Evolutionary conservation across 2,888 invertebrate genomes (phyloP), one percentile per base, ranked within the genome.

Genomic region (Buathra laborator): DNA sequence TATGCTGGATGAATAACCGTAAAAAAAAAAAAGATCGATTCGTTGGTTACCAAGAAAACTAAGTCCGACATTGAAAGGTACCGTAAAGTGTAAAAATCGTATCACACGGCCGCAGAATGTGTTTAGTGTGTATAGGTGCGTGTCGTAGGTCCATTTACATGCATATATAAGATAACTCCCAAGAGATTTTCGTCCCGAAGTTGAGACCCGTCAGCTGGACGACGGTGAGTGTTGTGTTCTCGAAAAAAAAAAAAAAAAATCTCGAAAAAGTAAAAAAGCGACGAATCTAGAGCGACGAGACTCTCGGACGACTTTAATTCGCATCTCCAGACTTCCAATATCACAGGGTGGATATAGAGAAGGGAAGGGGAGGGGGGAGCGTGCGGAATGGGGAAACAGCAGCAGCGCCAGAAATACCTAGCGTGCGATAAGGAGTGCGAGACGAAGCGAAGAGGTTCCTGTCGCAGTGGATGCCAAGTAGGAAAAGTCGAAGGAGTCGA

Each of bases 351-450:
- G 14, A 68, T 37, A 62, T 48, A 43, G 64, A 64, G 32, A 59
- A 59, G 87, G 76, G 88, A 81, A 48, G 48, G 44, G 53, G 29
- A 43, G 14, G 10, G 62, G 48, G 78, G 68, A 86, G 87, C 75
- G 88, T 81, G 67, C 53, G 64, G 64, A 32, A 43, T 66, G 46
- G 14, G 67, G 68, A 48, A 37, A 66, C 48, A 68, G 71, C 88
- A n/a, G 62, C 51, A 62, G 68, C 78, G 37, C 87, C 87, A 89
- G 89, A 88, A 90, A 88, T 89, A 89, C 86, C 87, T 89, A 89
- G 89, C 88, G 89, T 88, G 89, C 89, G 91, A 90, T 90, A 90
- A 90, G 89, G 90, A 86, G 48, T 29, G 76, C 71, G 51, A 71
- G 32, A 12, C 44, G 51, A 56, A 6, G 79, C 19, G 44, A 70